Conservation (phyloP, 2,888 invertebrate genomes). For the Ashinkailepas kermadecensis region DNA sequence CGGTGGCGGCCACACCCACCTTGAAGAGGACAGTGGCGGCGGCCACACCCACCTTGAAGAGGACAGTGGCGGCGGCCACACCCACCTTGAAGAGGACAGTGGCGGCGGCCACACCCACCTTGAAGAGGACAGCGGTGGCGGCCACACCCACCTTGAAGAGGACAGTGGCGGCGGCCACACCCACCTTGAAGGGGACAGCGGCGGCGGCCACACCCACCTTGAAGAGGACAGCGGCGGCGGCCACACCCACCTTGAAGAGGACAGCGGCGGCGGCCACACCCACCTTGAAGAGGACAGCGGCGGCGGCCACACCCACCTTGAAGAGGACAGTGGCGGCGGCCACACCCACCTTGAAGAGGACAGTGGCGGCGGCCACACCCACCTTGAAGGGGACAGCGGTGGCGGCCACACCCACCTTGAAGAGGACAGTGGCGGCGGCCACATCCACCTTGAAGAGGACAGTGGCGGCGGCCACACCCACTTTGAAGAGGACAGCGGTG, state of each 20-base stretch:
- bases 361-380: constrained; percentile 45
- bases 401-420: background rate
- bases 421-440: no score
- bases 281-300: constrained; percentile 43
- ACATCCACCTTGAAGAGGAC: background rate
- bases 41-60: constrained; percentile 39
- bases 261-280: constrained; percentile 40
- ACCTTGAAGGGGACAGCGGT: background rate
- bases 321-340: constrained; percentile 42
- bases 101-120: no score
- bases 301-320: constrained; percentile 37
- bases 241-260: constrained; percentile 42
- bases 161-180: background rate
- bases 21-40: constrained; percentile 46
- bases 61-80: background rate
- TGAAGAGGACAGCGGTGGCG: background rate
- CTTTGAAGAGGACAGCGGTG: background rate
- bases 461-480: background rate
- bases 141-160: background rate
- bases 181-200: constrained; percentile 17
- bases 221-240: constrained; percentile 24
- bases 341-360: constrained; percentile 42
- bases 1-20: constrained; percentile 37
- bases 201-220: background rate
- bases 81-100: background rate